These are phyloP conservation scores for Heteromormyrus szaboi DNA, from an alignment of 2,797 vertebrate species.

Conservation along the genomic window DNA sequence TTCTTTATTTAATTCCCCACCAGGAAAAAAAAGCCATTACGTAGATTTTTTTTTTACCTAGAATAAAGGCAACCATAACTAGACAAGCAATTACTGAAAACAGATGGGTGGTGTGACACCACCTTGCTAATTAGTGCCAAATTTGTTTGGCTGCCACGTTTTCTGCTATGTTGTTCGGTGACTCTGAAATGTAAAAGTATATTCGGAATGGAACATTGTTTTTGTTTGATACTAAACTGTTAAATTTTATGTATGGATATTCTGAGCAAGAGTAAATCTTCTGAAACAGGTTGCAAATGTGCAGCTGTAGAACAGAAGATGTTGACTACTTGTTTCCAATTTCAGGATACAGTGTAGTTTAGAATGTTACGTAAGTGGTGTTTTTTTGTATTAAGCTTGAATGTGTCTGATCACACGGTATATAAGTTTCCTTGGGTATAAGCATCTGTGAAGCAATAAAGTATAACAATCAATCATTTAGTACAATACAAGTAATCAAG, in stretches of 20 bases:
- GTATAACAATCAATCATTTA: neutral
- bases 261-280: neutral
- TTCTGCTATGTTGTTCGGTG: neutral
- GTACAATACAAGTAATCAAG: neutral
- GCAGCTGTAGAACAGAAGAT: neutral
- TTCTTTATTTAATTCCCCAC: constrained; percentile 6
- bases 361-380: neutral
- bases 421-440: neutral
- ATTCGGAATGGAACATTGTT: neutral
- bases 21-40: neutral
- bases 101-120: neutral
- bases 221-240: neutral
- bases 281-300: neutral
- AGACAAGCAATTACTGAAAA: neutral
- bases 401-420: neutral
- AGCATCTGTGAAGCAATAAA: neutral
- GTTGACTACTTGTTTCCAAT: neutral
- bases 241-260: neutral
- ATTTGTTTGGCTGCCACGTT: neutral
- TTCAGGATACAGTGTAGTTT: neutral
- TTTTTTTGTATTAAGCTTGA: neutral
- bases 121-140: neutral
- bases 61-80: neutral
- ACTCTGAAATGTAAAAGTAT: neutral
- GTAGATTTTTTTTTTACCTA: neutral